Evolutionary conservation across 1,140 invertebrate species (phyloP).

Genomic region (Pollicipes pollicipes): DNA sequence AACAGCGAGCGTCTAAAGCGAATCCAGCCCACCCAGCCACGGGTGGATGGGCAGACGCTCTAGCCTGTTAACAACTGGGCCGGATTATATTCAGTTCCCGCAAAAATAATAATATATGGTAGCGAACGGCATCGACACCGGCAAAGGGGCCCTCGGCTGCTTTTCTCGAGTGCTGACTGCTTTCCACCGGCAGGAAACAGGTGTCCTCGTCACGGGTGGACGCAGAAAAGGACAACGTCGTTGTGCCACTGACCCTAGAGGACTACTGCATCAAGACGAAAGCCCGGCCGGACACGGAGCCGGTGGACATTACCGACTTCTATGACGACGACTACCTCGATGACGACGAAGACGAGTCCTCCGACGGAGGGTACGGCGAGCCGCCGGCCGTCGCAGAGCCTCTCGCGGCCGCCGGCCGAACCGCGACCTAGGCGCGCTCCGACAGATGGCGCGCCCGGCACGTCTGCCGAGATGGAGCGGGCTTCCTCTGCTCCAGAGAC

Average conservation of each 20-base stretch:
- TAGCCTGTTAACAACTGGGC: too few species aligned
- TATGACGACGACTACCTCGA: slow-evolving; percentile 82
- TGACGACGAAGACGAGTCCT: slow-evolving; percentile 41
- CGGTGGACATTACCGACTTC: slow-evolving; percentile 73
- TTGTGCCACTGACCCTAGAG: slow-evolving; percentile 89
- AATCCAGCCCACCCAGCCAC: too few species aligned
- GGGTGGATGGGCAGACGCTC: too few species aligned
- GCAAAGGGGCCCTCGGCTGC: too few species aligned
- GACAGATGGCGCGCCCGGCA: slow-evolving; percentile 3
- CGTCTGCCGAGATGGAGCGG: slow-evolving; percentile 3
- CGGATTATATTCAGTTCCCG: too few species aligned
- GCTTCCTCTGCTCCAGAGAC: neutral
- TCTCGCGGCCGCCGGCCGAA: neutral
- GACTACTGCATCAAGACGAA: slow-evolving; percentile 91
- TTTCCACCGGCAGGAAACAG: slow-evolving; percentile 88
- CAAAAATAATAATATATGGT: too few species aligned
- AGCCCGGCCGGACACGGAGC: slow-evolving; percentile 51
- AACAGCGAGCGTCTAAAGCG: too few species aligned
- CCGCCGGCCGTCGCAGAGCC: neutral
- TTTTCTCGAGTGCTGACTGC: slow-evolving; percentile 16
- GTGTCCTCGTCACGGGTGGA: slow-evolving; percentile 82
- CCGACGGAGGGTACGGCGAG: slow-evolving; percentile 30
- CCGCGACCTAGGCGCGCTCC: slow-evolving; percentile 2
- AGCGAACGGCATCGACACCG: too few species aligned
- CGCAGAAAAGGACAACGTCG: slow-evolving; percentile 89